phyloP scores from a whole-genome alignment of 2,113 vertebrate genomes.

The Pseudolaguvia tuberculata region DNA sequence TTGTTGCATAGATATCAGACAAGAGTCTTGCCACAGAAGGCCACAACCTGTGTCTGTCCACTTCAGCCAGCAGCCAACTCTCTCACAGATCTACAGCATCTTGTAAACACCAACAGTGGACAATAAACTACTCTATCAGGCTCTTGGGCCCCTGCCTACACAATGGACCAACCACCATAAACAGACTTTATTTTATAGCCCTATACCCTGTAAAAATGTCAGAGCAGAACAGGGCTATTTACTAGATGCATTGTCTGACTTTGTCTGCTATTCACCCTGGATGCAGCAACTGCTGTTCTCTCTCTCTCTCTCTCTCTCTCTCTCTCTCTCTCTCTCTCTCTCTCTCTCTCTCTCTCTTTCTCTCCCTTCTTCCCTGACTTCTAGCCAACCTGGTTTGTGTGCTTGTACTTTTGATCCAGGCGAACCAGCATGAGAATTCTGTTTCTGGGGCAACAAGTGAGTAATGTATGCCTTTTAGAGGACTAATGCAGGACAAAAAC shows the following conservation, averaged over 20 bases:
- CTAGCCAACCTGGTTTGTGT: constrained; percentile 27
- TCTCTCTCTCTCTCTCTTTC: constrained; percentile 7
- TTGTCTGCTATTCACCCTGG: constrained; percentile 50
- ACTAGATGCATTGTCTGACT: constrained; percentile 53
- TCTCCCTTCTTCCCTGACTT: constrained; percentile 13
- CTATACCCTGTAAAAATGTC: constrained; percentile 71
- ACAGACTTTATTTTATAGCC: constrained; percentile 74
- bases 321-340: constrained; percentile 5
- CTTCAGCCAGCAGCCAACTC: constrained; percentile 54
- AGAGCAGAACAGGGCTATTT: constrained; percentile 62
- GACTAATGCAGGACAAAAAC: constrained; percentile 15
- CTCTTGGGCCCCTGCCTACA: constrained; percentile 70
- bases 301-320: constrained; percentile 6
- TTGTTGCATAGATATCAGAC: constrained; percentile 1
- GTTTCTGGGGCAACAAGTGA: constrained; percentile 47
- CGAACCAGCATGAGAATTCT: constrained; percentile 41
- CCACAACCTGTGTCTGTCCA: constrained; percentile 45
- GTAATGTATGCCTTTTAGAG: constrained; percentile 23
- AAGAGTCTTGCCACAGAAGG: not conserved
- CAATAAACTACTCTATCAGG: constrained; percentile 78
- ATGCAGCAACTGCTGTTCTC: constrained; percentile 44
- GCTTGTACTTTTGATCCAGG: constrained; percentile 20
- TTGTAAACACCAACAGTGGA: constrained; percentile 68
- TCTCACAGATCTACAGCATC: constrained; percentile 55
- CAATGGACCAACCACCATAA: constrained; percentile 75